Conservation (phyloP, 2,888 invertebrate genomes). For the Nephrotoma appendiculata region DNA sequence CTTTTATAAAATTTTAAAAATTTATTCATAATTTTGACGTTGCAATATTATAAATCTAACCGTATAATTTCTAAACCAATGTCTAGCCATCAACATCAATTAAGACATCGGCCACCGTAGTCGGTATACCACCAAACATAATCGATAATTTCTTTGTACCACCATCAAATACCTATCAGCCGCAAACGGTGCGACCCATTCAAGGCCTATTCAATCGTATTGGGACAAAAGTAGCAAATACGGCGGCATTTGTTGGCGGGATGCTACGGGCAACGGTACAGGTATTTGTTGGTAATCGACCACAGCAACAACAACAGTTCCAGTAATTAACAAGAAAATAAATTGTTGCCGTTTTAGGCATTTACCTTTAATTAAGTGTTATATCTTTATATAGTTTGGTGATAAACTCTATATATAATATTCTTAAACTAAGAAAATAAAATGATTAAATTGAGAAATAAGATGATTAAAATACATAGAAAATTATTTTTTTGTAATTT, state of each 20-base stretch:
- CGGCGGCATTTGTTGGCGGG: conserved; percentile 1
- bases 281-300: neutral
- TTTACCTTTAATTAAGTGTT: neutral
- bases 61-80: neutral
- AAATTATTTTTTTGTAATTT: neutral
- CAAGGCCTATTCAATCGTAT: neutral
- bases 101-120: neutral
- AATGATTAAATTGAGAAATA: neutral
- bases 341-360: conserved; percentile 1
- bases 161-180: neutral
- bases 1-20: neutral
- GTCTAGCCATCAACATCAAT: neutral
- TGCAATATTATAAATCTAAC: too few relatives aligned
- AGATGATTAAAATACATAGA: neutral
- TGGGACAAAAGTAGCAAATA: neutral
- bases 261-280: neutral
- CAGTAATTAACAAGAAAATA: neutral
- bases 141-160: conserved; percentile 2
- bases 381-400: neutral
- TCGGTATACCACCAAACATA: conserved; percentile 1
- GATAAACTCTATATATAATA: too few relatives aligned
- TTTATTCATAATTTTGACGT: too few relatives aligned
- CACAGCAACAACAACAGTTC: neutral
- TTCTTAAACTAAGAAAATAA: neutral
- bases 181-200: neutral